Evolutionary conservation across 2,113 vertebrate species (phyloP).

Genomic region (Ctenodactylus gundi): DNA sequence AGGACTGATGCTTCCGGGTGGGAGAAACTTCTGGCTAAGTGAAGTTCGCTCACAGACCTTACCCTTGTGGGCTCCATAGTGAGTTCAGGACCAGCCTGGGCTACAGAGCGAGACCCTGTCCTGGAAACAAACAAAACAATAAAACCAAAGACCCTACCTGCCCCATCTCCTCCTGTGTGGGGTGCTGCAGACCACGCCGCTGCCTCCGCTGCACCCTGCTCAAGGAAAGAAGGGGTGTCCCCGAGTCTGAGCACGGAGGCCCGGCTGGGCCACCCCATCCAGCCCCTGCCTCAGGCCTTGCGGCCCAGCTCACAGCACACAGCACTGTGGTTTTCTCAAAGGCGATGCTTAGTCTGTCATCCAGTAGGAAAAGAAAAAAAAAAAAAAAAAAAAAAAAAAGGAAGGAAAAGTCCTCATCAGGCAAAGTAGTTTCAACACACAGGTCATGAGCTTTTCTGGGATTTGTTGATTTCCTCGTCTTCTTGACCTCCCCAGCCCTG

Average conservation of each 20-base stretch:
- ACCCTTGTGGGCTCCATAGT: too few species aligned
- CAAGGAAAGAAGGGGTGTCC: not conserved
- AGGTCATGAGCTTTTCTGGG: not conserved
- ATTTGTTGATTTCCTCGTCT: not conserved
- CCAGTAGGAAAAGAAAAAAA: not conserved
- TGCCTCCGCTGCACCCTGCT: not conserved
- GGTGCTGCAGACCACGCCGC: not conserved
- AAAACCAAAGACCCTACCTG: not conserved
- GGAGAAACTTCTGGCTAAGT: not conserved
- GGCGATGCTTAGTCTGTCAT: not conserved
- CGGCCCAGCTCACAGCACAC: not conserved
- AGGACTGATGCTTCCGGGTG: not conserved
- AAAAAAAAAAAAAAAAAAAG: not conserved
- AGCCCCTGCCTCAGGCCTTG: not conserved
- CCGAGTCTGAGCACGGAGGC: not conserved
- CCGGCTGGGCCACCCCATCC: too few species aligned
- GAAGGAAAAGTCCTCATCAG: fast-evolving
- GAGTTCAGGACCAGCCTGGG: too few species aligned
- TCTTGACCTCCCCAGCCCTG: not conserved
- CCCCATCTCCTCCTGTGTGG: not conserved
- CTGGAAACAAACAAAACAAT: too few species aligned
- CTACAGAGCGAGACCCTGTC: too few species aligned
- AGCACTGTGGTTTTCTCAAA: not conserved
- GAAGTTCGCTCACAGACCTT: not conserved
- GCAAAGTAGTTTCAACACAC: not conserved